Conservation (phyloP, 2,113 vertebrate genomes). For the Cervus canadensis region DNA sequence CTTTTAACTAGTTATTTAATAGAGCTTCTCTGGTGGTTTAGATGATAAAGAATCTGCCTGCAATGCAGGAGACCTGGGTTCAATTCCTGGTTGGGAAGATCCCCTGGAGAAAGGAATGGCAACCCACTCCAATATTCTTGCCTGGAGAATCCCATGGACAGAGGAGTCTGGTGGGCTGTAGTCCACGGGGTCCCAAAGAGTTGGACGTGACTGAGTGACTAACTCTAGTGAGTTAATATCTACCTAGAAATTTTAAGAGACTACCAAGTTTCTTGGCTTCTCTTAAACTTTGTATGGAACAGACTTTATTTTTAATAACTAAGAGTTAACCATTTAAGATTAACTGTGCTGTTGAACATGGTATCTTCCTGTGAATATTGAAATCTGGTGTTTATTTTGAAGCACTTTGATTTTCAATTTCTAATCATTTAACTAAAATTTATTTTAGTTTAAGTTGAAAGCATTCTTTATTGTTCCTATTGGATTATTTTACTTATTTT, state of each 20-base stretch:
- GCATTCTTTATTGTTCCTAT: neutral
- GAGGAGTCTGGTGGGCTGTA: neutral
- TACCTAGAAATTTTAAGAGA: constrained; percentile 13
- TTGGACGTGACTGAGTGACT: neutral
- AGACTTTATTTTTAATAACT: constrained; percentile 7
- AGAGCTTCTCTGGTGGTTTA: neutral
- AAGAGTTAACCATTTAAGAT: neutral
- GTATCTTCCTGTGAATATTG: neutral
- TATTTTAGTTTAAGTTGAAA: neutral
- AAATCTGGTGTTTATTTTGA: constrained; percentile 11
- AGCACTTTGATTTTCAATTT: constrained; percentile 5
- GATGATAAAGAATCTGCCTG: neutral
- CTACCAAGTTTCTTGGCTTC: neutral
- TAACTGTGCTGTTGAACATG: neutral
- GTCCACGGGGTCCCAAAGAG: neutral
- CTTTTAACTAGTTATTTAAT: constrained; percentile 40
- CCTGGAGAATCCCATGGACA: neutral
- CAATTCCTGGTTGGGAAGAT: neutral
- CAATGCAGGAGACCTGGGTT: neutral
- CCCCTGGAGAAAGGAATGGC: neutral
- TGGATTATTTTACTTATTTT: constrained; percentile 1
- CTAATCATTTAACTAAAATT: constrained; percentile 10
- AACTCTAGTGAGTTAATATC: neutral
- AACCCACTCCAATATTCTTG: neutral
- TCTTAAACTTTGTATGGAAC: neutral